These are phyloP conservation scores for Thaleichthys pacificus DNA, from an alignment of 2,797 vertebrate genomes.

Conservation along the genomic window DNA sequence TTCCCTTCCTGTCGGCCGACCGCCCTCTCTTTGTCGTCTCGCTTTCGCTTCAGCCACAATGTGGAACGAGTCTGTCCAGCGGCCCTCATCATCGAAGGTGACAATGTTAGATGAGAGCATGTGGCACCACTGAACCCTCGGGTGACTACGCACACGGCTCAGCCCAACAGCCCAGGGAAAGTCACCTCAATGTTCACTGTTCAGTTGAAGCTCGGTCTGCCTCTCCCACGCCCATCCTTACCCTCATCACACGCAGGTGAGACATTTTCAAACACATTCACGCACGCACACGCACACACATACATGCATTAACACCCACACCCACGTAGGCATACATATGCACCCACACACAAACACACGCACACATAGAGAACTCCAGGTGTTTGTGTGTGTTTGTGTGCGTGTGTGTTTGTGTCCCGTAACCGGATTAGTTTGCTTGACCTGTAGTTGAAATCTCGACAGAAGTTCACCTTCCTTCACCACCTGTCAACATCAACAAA, in stretches of 20 bases:
- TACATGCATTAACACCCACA: neutral
- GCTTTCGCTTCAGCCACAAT: neutral
- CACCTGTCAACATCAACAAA: conserved; percentile 62
- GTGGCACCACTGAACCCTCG: neutral
- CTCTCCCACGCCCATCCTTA: conserved; percentile 19
- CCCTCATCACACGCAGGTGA: neutral
- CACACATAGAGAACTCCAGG: conserved; percentile 11
- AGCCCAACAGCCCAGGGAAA: conserved; percentile 28
- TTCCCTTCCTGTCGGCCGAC: neutral
- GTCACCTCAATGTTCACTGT: conserved; percentile 37
- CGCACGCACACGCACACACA: neutral
- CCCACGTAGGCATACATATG: neutral
- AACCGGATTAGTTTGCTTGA: conserved; percentile 35
- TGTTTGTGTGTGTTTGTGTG: neutral
- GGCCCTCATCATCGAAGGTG: neutral
- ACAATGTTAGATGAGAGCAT: neutral
- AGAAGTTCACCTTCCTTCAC: conserved; percentile 50
- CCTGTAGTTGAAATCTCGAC: conserved; percentile 46
- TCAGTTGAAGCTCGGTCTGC: conserved; percentile 22
- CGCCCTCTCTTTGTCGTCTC: neutral
- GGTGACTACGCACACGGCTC: conserved; percentile 14
- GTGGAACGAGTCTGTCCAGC: conserved; percentile 2
- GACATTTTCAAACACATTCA: neutral
- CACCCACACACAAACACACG: conserved; percentile 4
- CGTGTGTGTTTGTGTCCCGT: neutral